Evolutionary conservation across 2,113 vertebrate genomes (phyloP), one percentile per base, ranked within the genome.

Genomic region (Chionodraco myersi): DNA sequence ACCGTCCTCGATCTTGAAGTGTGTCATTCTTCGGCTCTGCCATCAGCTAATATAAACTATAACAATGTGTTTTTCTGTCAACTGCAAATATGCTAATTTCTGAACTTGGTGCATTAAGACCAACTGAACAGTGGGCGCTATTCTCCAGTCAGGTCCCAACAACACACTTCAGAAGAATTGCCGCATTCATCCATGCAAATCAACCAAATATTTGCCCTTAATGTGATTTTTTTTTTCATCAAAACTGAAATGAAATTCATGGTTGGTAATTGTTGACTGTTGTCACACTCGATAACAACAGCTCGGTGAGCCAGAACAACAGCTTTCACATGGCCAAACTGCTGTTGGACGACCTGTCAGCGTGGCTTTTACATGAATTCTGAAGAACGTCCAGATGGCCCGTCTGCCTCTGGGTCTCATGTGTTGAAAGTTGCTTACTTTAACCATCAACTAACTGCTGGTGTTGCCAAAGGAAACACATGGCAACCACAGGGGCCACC

Each of bases 331-430:
- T 12, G 34, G 62, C 68, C 58, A 81, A 45, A 16, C 59, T 60
- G 23, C 47, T 49, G 48, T 26, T 74, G 65, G 64, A 60, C 10
- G 30, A 77, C 21, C 23, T 48, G 48, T 44, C 21, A 81, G 47
- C 34, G 26, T 51, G 21, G 62, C 47, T 73, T 47, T 41, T 23
- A 61, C 60, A 48, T 54, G 66, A 73, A 66, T 57, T 59, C 16
- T 15, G 10, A 44, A 61, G 16, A 56, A 66, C 47, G 58, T 62
- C 75, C 75, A 82, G 60, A 71, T 75, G 79, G 71, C 26, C 49
- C 16, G 5, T 14, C 41, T 74, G 53, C 65, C 65, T 62, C 65
- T 10, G 6, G 56, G 79, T 82, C 34, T 45, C 59, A 69, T 26
- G 65, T 34, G 26, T 16, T 74, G 12, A 61, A 73, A 64, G 48